Evolutionary conservation across 2,888 invertebrate species (phyloP).

Genomic region (Diogma glabrata): DNA sequence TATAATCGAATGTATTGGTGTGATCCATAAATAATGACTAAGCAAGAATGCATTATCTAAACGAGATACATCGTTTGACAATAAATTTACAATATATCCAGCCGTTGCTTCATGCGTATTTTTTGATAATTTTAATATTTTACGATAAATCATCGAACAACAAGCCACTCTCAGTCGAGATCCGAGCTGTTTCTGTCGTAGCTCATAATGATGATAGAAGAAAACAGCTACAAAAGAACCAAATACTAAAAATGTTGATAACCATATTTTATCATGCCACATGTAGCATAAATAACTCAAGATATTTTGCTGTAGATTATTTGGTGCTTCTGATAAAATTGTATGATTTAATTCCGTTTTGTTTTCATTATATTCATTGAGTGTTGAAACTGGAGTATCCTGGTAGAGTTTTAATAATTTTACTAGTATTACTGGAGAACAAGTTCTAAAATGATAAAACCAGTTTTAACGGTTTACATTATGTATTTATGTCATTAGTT

Average conservation of each 20-base stretch:
- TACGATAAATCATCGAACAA: constrained; percentile 54
- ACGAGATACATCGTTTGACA: constrained; percentile 88
- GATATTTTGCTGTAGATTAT: too few relatives aligned
- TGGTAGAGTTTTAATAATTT: constrained; percentile 33
- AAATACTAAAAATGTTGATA: constrained; percentile 30
- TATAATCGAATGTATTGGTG: constrained; percentile 51
- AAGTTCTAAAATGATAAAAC: too few relatives aligned
- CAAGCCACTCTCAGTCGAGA: constrained; percentile 54
- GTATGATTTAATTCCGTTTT: too few relatives aligned
- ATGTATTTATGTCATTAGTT: too few relatives aligned
- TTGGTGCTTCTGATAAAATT: too few relatives aligned
- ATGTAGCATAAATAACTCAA: too few relatives aligned
- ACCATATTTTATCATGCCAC: constrained; percentile 31
- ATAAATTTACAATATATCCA: constrained; percentile 84
- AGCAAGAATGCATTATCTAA: constrained; percentile 78
- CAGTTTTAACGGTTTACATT: too few relatives aligned
- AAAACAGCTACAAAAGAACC: constrained; percentile 30
- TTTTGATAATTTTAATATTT: constrained; percentile 57
- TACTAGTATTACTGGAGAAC: constrained; percentile 33
- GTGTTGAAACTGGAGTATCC: too few relatives aligned
- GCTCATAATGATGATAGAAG: constrained; percentile 34
- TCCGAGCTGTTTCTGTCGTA: constrained; percentile 39
- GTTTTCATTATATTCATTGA: too few relatives aligned
- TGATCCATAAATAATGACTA: constrained; percentile 79
- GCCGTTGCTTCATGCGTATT: constrained; percentile 61